Evolutionary conservation across 37 sponge, comb jelly and placozoan genomes (phyloP).

Genomic region (Cliona cf. orientalis): DNA sequence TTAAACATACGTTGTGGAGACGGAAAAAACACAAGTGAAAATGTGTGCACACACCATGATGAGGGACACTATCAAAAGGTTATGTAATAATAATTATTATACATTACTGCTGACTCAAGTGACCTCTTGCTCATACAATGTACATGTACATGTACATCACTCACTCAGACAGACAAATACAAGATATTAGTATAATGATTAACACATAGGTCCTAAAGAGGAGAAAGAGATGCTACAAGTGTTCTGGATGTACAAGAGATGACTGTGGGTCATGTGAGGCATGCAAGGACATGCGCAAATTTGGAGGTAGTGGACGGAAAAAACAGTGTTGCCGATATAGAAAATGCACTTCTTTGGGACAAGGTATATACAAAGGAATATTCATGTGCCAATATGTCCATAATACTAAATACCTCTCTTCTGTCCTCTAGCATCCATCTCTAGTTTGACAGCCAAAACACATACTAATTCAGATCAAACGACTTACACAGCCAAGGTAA

Average conservation of each 20-base stretch:
- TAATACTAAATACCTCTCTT: too few species aligned
- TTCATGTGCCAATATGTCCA: too few species aligned
- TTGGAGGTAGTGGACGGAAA: constrained; percentile 10
- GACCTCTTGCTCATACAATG: not conserved
- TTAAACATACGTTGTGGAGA: too few species aligned
- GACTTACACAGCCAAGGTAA: too few species aligned
- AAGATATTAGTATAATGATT: not conserved
- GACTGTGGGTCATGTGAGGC: constrained; percentile 15
- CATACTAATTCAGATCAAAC: too few species aligned
- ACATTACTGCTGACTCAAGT: not conserved
- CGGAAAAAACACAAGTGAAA: too few species aligned
- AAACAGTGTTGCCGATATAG: constrained; percentile 9
- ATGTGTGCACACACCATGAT: not conserved
- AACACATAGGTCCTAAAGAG: not conserved
- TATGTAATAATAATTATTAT: not conserved
- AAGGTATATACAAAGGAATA: too few species aligned
- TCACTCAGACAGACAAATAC: not conserved
- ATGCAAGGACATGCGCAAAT: constrained; percentile 12
- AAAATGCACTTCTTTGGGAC: not conserved
- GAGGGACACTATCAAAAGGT: not conserved
- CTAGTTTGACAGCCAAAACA: too few species aligned
- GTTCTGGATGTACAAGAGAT: constrained; percentile 10
- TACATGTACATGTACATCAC: not conserved
- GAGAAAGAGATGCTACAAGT: constrained; percentile 6
- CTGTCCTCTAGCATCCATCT: too few species aligned